A percentile compares a stretch with the other conserved stretches of the same genome.
Evolutionary conservation across 2,113 vertebrate genomes (phyloP).

Genomic region (Cacatua alba): DNA sequence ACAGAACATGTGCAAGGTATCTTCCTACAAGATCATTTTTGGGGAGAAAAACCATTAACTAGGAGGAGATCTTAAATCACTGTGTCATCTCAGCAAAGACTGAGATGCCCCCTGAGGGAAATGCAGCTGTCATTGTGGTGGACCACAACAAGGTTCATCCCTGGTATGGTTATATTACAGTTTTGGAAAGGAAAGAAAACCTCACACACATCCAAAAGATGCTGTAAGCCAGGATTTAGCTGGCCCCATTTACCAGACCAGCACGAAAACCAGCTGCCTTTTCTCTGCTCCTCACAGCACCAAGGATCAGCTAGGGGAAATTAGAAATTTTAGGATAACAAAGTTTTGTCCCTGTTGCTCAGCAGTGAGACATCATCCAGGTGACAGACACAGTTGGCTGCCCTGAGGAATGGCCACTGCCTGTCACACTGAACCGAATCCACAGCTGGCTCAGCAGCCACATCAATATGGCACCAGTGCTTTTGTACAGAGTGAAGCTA

Average conservation of each 20-base stretch:
- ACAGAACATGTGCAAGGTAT: rapidly evolving
- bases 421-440: neutral
- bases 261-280: neutral
- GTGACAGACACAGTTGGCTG: neutral
- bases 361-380: neutral
- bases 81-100: neutral
- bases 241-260: neutral
- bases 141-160: neutral
- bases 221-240: neutral
- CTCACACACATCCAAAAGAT: neutral
- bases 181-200: neutral
- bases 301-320: neutral
- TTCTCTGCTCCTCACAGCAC: neutral
- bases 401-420: neutral
- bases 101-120: neutral
- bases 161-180: neutral
- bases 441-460: neutral
- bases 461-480: neutral
- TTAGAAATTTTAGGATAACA: neutral
- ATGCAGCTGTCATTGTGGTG: neutral
- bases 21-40: neutral
- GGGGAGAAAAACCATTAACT: neutral
- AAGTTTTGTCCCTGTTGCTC: neutral
- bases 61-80: neutral
- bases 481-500: neutral